Conservation (phyloP, 2,797 vertebrate genomes). For the Loriculus beryllinus region DNA sequence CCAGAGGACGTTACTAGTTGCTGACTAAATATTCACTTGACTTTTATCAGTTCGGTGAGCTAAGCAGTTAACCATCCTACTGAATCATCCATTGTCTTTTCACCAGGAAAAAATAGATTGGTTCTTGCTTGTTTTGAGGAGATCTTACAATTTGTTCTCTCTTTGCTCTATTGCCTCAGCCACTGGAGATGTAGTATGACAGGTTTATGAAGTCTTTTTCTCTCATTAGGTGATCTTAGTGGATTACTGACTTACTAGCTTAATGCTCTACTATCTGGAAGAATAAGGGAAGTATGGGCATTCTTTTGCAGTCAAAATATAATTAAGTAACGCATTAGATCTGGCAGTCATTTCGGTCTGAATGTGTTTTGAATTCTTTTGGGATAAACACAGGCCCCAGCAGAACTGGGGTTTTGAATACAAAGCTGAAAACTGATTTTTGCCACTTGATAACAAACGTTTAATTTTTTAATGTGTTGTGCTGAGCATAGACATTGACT, state of each 20-base stretch:
- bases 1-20: neutral
- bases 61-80: neutral
- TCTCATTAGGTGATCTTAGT: neutral
- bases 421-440: neutral
- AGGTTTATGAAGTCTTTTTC: neutral
- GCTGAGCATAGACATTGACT: neutral
- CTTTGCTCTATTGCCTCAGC: neutral
- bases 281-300: neutral
- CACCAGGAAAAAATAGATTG: neutral
- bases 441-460: neutral
- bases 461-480: neutral
- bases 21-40: neutral
- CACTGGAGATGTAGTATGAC: neutral
- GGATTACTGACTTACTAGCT: neutral
- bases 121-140: neutral
- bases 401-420: neutral
- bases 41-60: neutral
- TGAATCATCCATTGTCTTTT: neutral
- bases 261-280: neutral
- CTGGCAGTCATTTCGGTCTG: neutral
- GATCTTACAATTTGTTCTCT: neutral
- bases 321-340: neutral
- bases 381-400: neutral
- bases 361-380: neutral
- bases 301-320: neutral